Conservation (phyloP, 1,140 invertebrate species). For the Drosophila baimaii region DNA sequence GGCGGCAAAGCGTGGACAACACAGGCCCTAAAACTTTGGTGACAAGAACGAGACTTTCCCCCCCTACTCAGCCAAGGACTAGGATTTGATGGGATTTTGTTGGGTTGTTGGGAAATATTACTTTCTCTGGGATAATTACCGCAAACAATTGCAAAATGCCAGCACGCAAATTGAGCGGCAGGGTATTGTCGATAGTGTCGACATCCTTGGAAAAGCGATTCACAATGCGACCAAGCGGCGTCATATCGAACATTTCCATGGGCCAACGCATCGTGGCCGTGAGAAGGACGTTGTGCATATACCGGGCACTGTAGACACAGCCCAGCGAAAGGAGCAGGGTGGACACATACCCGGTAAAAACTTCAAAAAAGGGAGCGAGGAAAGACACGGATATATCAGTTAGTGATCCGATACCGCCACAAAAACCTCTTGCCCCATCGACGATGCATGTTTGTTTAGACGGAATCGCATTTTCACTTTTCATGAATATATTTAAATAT, state of each 20-base stretch:
- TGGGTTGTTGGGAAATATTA: neutral
- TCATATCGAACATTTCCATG: slow-evolving; percentile 91
- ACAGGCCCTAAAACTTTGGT: slow-evolving; percentile 15
- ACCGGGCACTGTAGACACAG: slow-evolving; percentile 73
- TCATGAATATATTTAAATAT: too few species aligned
- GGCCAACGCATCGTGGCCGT: slow-evolving; percentile 87
- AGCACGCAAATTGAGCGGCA: slow-evolving; percentile 83
- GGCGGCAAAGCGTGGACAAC: slow-evolving; percentile 10
- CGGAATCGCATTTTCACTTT: slow-evolving; percentile 9
- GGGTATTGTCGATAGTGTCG: slow-evolving; percentile 87
- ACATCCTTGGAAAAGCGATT: slow-evolving; percentile 91
- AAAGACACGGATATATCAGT: slow-evolving; percentile 9
- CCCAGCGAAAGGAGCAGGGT: slow-evolving; percentile 83
- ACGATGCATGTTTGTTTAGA: neutral
- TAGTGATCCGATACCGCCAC: slow-evolving; percentile 26
- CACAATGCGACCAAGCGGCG: slow-evolving; percentile 90
- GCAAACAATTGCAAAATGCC: slow-evolving; percentile 71
- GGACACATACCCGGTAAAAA: slow-evolving; percentile 71
- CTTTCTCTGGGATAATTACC: slow-evolving; percentile 69
- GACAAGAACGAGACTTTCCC: slow-evolving; percentile 7
- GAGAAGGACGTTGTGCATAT: slow-evolving; percentile 87
- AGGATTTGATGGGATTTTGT: neutral
- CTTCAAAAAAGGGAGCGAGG: slow-evolving; percentile 56
- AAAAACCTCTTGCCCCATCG: slow-evolving; percentile 15
- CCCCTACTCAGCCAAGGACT: slow-evolving; percentile 20